Percentiles rank a stretch among this genome's conserved stretches.
phyloP scores from a whole-genome alignment of 2,888 invertebrate genomes.

The Drosophila vallismaia region DNA sequence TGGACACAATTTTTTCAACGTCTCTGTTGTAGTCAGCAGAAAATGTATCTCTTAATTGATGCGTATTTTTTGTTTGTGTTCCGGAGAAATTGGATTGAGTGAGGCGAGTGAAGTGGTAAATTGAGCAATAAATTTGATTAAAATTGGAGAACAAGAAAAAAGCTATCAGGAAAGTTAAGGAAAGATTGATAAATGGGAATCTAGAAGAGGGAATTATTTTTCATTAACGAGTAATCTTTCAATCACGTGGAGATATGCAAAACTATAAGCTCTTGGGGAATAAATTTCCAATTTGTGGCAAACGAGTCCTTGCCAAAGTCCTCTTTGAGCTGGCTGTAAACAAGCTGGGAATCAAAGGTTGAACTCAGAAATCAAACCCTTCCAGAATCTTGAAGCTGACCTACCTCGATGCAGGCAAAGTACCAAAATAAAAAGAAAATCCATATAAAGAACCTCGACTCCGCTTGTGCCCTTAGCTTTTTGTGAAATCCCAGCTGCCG shows the following conservation, averaged over 20 bases:
- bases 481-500: conserved; percentile 54
- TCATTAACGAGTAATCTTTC: not conserved
- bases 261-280: conserved; percentile 6
- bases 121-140: conserved; percentile 50
- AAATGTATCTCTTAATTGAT: conserved; percentile 52
- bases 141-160: conserved; percentile 29
- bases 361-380: conserved; percentile 49
- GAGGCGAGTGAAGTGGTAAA: conserved; percentile 44
- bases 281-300: conserved; percentile 15
- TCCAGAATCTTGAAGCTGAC: conserved; percentile 17
- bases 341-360: conserved; percentile 49
- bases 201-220: not conserved
- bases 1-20: conserved; percentile 3
- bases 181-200: not conserved
- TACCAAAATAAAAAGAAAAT: conserved; percentile 41
- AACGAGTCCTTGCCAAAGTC: conserved; percentile 29
- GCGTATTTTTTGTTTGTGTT: conserved; percentile 18
- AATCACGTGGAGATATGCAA: not conserved
- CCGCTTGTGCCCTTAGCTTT: conserved; percentile 2
- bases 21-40: conserved; percentile 30
- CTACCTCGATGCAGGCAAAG: conserved; percentile 28
- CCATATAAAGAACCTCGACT: conserved; percentile 18
- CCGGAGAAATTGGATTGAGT: conserved; percentile 41
- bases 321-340: conserved; percentile 39
- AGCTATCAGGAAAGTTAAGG: not conserved